A percentile compares a stretch with the other conserved stretches of the same genome.
Evolutionary conservation across 2,797 vertebrate species (phyloP).

Genomic region (Gila robusta): DNA sequence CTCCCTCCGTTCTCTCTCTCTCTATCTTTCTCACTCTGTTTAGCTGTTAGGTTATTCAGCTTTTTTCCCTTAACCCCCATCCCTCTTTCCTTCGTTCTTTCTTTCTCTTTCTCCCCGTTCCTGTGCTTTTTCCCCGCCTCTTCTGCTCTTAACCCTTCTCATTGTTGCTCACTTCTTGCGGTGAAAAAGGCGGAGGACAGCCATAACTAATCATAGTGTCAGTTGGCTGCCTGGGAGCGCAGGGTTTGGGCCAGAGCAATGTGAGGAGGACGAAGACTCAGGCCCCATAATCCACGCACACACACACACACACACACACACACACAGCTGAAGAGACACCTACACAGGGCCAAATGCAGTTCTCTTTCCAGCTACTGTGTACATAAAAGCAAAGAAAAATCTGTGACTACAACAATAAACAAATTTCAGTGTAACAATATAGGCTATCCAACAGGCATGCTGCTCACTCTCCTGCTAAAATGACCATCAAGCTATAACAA

Average conservation of each 20-base stretch:
- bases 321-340: conserved; percentile 39
- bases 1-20: conserved; percentile 59
- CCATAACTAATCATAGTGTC: conserved; percentile 89
- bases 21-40: conserved; percentile 49
- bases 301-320: conserved; percentile 16
- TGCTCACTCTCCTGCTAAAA: background rate
- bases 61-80: conserved; percentile 68
- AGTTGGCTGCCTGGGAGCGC: conserved; percentile 85
- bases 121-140: conserved; percentile 69
- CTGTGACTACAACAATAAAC: background rate
- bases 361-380: conserved; percentile 46
- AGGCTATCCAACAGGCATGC: background rate
- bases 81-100: conserved; percentile 68
- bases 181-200: conserved; percentile 78
- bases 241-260: conserved; percentile 76
- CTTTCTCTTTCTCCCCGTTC: conserved; percentile 66
- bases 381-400: conserved; percentile 37
- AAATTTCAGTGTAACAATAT: conserved; percentile 4
- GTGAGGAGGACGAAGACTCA: conserved; percentile 69
- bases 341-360: conserved; percentile 47
- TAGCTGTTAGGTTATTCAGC: conserved; percentile 63
- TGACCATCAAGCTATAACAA: background rate
- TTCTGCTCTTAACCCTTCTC: conserved; percentile 63
- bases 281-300: conserved; percentile 65
- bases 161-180: conserved; percentile 71